Evolutionary conservation across 2,888 invertebrate species (phyloP).

Genomic region (Mythimna albipuncta): DNA sequence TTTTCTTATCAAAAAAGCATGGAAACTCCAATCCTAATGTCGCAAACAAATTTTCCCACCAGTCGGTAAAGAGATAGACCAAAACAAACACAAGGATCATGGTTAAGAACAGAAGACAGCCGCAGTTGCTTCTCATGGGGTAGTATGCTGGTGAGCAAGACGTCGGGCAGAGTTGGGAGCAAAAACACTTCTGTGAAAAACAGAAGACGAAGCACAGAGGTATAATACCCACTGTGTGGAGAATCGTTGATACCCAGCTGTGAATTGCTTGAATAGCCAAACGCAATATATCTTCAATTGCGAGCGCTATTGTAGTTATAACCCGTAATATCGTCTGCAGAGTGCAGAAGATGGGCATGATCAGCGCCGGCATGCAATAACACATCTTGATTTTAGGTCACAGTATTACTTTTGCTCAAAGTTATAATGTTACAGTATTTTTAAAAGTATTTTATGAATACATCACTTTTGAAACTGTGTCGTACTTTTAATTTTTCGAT

Average conservation of each 20-base stretch:
- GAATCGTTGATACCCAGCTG: conserved; percentile 62
- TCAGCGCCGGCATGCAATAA: conserved; percentile 32
- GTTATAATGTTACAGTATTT: conserved; percentile 13
- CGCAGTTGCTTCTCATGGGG: conserved; percentile 41
- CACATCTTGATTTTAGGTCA: conserved; percentile 56
- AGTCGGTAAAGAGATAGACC: conserved; percentile 62
- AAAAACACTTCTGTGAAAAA: conserved; percentile 63
- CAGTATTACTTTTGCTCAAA: not conserved
- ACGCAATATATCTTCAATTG: conserved; percentile 70
- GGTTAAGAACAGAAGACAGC: conserved; percentile 58
- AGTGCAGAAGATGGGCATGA: conserved; percentile 67
- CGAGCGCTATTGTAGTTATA: conserved; percentile 65
- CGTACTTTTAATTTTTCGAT: conserved; percentile 28
- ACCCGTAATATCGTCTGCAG: conserved; percentile 67
- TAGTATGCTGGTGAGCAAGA: conserved; percentile 35
- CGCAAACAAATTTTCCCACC: conserved; percentile 64
- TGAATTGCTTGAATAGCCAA: conserved; percentile 66
- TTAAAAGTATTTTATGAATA: conserved; percentile 18
- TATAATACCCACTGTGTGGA: conserved; percentile 65
- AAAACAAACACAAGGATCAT: conserved; percentile 57
- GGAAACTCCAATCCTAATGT: conserved; percentile 57
- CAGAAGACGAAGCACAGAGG: conserved; percentile 66
- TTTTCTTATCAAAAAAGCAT: conserved; percentile 52
- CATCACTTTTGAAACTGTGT: conserved; percentile 9
- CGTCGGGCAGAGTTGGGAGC: conserved; percentile 19